These are phyloP conservation scores for Bembecia ichneumoniformis DNA, from an alignment of 2,888 invertebrate genomes.

Conservation along the genomic window DNA sequence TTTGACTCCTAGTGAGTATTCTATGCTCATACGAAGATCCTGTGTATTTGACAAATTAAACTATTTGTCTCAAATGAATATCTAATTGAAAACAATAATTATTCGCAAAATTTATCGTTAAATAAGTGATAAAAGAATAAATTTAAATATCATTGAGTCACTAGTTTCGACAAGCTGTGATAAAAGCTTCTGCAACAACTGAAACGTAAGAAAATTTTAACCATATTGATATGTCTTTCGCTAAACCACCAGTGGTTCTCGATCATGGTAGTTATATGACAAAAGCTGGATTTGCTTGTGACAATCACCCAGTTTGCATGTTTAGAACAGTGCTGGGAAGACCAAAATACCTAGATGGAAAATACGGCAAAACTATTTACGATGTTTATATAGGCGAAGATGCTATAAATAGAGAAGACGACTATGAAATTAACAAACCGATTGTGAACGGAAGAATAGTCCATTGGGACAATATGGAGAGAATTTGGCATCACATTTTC, in stretches of 20 bases:
- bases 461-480: constrained; percentile 60
- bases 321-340: constrained; percentile 50
- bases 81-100: too few relatives aligned
- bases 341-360: constrained; percentile 32
- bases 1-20: too few relatives aligned
- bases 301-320: constrained; percentile 55
- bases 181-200: too few relatives aligned
- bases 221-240: constrained; percentile 29
- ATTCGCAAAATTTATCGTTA: too few relatives aligned
- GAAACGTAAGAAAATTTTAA: too few relatives aligned
- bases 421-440: constrained; percentile 34
- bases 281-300: constrained; percentile 57
- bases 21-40: too few relatives aligned
- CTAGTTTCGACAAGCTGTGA: too few relatives aligned
- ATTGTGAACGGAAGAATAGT: constrained; percentile 37
- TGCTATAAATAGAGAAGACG: constrained; percentile 23
- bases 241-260: constrained; percentile 48
- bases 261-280: constrained; percentile 49
- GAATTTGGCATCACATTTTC: constrained; percentile 50
- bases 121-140: too few relatives aligned
- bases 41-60: too few relatives aligned
- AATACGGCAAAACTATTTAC: constrained; percentile 39
- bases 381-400: constrained; percentile 49
- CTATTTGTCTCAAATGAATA: too few relatives aligned
- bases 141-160: too few relatives aligned